These are phyloP conservation scores for Habroteleia sp. DNA, from an alignment of 2,888 invertebrate species.

Conservation along the genomic window DNA sequence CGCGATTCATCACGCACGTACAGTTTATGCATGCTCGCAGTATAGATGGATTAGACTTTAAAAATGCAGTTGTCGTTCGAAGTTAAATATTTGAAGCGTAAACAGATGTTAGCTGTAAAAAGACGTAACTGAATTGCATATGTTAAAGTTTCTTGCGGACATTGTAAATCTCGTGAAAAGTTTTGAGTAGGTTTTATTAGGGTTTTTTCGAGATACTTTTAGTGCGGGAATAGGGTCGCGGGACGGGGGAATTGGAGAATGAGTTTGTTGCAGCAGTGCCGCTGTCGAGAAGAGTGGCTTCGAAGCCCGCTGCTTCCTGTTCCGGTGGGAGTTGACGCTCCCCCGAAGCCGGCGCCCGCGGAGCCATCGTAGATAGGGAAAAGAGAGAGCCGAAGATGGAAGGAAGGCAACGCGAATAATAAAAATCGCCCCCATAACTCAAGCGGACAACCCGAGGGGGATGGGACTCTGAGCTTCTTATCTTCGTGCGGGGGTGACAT, in stretches of 20 bases:
- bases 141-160: conserved; percentile 49
- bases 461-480: conserved; percentile 76
- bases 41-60: conserved; percentile 1
- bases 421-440: conserved; percentile 80
- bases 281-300: conserved; percentile 55
- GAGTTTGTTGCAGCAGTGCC: conserved; percentile 52
- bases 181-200: conserved; percentile 61
- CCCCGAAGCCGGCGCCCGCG: conserved; percentile 71
- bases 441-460: conserved; percentile 73
- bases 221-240: conserved; percentile 18
- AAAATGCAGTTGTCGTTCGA: conserved; percentile 19
- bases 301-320: conserved; percentile 65
- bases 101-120: conserved; percentile 47
- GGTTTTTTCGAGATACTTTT: conserved; percentile 50
- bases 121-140: conserved; percentile 45
- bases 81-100: conserved; percentile 25
- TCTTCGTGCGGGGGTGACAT: conserved; percentile 78
- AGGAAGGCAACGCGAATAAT: conserved; percentile 75
- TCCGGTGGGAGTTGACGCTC: conserved; percentile 71
- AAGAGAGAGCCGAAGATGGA: conserved; percentile 67
- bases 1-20: no score
- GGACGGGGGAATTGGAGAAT: conserved; percentile 26
- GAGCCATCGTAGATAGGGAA: conserved; percentile 75
- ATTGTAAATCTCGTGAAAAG: conserved; percentile 58
- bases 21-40: no score